Evolutionary conservation across 2,113 vertebrate genomes (phyloP), one percentile per base, ranked within the genome.

Genomic region (Heterochromis multidens): DNA sequence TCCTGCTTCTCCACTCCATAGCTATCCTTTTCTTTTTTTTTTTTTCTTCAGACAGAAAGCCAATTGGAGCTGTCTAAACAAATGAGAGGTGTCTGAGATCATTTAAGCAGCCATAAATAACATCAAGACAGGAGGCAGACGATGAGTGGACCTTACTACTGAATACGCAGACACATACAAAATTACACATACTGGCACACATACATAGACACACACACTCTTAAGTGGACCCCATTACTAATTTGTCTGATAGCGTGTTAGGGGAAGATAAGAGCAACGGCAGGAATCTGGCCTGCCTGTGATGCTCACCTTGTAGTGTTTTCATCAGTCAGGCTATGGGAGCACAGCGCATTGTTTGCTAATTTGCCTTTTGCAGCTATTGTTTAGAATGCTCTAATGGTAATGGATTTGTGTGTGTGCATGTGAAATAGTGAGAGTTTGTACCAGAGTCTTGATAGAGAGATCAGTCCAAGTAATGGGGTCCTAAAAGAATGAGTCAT

Each of bases 71-170:
- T 88, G 93, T 95, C 92, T 82, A 92, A 95, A 94, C 91, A 94
- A 95, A 95, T 94, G 90, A 95, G 91, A 89, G 92, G 91, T 93
- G 93, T 91, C 90, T 87, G 89, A 84, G 90, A 94, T 93, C 92
- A 92, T 93, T 95, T 94, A 93, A 93, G 94, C 81, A 91, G 46
- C 93, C 89, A 94, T 93, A 94, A 95, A 95, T 95, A 94, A 95
- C 91, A 94, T 89, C 86, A 85, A 79, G 91, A 84, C 88, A 86
- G 87, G 78, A 89, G 86, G 90, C 83, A 89, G 79, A 83, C 78
- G 65, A 92, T 92, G 87, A 91, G 93, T 62, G 86, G 87, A 89
- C 85, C 84, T 57, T 35, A 59, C 76, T 59, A 58, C 89, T 37
- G 60, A 86, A 92, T 83, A 87, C 87, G 84, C 59, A 80, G 19